Conservation (phyloP, 2,797 vertebrate genomes). For the Amblyraja radiata region DNA sequence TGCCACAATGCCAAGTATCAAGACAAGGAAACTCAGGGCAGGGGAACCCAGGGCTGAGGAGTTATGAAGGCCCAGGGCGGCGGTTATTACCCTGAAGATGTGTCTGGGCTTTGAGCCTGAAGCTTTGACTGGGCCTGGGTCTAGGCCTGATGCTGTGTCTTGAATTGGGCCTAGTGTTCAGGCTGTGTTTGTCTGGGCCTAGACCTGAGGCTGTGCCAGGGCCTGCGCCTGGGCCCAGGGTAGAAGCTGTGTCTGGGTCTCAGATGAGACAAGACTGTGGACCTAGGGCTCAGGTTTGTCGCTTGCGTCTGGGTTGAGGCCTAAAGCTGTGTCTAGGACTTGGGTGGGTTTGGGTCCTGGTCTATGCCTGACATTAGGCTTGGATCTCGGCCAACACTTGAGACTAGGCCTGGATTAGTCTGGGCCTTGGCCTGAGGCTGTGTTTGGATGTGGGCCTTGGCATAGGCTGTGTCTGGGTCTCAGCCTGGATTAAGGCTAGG, state of each 20-base stretch:
- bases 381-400: too few relatives aligned
- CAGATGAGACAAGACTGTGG: too few relatives aligned
- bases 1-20: too few relatives aligned
- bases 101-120: neutral
- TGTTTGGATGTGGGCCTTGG: neutral
- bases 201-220: neutral
- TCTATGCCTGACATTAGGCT: too few relatives aligned
- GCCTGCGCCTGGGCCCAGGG: neutral
- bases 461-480: too few relatives aligned
- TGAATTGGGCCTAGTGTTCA: neutral
- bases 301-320: too few relatives aligned
- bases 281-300: too few relatives aligned
- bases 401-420: neutral
- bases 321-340: too few relatives aligned
- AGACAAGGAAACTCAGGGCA: too few relatives aligned
- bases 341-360: too few relatives aligned
- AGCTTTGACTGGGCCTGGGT: neutral
- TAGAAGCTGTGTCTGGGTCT: too few relatives aligned
- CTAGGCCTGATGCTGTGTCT: neutral
- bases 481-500: neutral
- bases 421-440: neutral
- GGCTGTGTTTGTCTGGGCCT: too few relatives aligned
- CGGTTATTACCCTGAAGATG: neutral
- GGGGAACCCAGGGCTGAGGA: neutral
- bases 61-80: neutral